These are phyloP conservation scores for Podocnemis expansa DNA, from an alignment of 2,113 vertebrate genomes.

Conservation along the genomic window DNA sequence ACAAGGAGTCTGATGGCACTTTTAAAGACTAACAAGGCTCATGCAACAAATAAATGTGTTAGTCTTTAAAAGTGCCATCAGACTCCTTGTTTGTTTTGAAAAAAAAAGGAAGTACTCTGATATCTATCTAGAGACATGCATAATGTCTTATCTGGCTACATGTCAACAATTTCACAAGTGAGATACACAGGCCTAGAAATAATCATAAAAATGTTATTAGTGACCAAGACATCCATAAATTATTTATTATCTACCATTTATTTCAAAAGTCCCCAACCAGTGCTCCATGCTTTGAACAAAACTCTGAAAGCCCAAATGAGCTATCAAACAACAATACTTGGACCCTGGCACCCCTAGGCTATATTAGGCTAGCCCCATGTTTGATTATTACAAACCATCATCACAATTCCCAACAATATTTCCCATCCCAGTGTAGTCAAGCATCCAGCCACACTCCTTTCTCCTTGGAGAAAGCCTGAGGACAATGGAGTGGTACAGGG, in stretches of 20 bases:
- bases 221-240: slow-evolving; percentile 28
- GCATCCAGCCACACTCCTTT: neutral
- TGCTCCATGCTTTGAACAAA: neutral
- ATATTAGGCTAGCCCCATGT: neutral
- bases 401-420: neutral
- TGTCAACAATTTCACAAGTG: slow-evolving; percentile 23
- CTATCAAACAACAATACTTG: slow-evolving; percentile 8
- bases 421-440: neutral
- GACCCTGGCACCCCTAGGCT: neutral
- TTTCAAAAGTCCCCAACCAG: neutral
- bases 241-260: slow-evolving; percentile 10
- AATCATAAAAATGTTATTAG: neutral
- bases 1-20: no score
- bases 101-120: no score
- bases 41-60: no score
- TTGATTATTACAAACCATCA: neutral
- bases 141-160: neutral
- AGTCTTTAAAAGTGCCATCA: no score
- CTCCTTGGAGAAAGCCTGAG: neutral
- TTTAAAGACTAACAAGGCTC: no score
- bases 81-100: no score
- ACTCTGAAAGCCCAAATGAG: neutral
- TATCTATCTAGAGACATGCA: slow-evolving; percentile 39
- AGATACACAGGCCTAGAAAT: neutral
- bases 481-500: no score